Evolutionary conservation across 2,888 invertebrate species (phyloP), one percentile per base, ranked within the genome.

Genomic region (Glyphotaelius pellucidus): DNA sequence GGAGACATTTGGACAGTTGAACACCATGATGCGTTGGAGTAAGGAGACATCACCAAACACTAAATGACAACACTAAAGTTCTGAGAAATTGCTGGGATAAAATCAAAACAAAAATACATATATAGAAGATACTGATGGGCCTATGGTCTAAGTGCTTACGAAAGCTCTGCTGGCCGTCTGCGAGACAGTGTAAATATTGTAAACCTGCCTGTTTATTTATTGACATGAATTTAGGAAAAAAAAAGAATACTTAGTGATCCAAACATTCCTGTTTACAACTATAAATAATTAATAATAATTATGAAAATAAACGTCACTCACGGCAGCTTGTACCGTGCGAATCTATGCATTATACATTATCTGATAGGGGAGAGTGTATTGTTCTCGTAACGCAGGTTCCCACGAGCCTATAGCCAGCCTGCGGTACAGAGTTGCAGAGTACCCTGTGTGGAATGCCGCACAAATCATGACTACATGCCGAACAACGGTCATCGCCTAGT

Each of bases 361-460:
- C 67, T 67, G 67, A 67, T 67, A 67, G 67, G 67, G 25, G 67
- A 67, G 67, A 67, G 67, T 67, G 67, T 67, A 67, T 67, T 67
- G 67, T 67, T 83, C 32, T 15, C 5, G 31, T 35, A 83, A 2
- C 32, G 15, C 83, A 7, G n/a, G 42, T 86, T 86, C 86, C 86
- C 86, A 86, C 86, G 86, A 35, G n/a, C 67, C 25, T 67, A 25
- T n/a, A 52, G 52, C 19, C 19, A n/a, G 67, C 67, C 67, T n/a
- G 67, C n/a, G 25, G 67, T 83, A 83, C 31, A 83, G 81, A 30
- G 81, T 15, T 25, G 14, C 30, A 9, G 80, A 81, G 32, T 32
- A 81, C 81, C 67, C 67, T 25, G 67, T 7, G 9, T 42, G 86
- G 86, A 86, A 86, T 86, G 15, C 85, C 85, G 32, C n/a, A 85